Conservation (phyloP, 2,797 vertebrate species). For the Schizothorax lantsangensis region DNA sequence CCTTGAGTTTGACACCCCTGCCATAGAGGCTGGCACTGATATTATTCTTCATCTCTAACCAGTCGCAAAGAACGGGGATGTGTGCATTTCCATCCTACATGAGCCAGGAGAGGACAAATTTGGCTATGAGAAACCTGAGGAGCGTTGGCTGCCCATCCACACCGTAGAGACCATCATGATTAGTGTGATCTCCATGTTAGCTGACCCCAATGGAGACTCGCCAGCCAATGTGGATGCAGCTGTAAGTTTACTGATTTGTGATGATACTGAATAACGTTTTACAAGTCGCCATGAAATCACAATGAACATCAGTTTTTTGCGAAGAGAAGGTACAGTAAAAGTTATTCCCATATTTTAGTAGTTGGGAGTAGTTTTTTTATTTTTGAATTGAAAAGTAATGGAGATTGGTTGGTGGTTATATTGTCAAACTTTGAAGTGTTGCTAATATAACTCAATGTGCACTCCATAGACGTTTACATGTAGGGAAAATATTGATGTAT, state of each 20-base stretch:
- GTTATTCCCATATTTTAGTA: neutral
- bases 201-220: conserved; percentile 98
- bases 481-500: neutral
- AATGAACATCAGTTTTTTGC: neutral
- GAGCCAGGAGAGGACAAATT: conserved; percentile 99
- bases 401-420: neutral
- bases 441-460: too few species aligned
- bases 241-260: conserved; percentile 77
- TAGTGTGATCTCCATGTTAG: conserved; percentile 99
- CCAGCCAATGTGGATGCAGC: conserved; percentile 98
- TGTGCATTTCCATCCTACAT: conserved; percentile 99
- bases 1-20: too few species aligned
- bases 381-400: neutral
- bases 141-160: conserved; percentile 99
- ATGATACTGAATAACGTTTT: neutral
- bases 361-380: neutral
- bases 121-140: conserved; percentile 98
- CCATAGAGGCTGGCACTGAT: neutral
- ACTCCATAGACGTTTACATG: neutral
- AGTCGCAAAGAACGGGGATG: conserved; percentile 99
- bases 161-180: conserved; percentile 99
- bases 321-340: neutral
- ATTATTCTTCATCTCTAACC: conserved; percentile 15
- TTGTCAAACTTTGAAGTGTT: too few species aligned
- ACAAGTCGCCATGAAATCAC: neutral